phyloP scores from a whole-genome alignment of 2,797 vertebrate genomes.

The Ciconia nigra region DNA sequence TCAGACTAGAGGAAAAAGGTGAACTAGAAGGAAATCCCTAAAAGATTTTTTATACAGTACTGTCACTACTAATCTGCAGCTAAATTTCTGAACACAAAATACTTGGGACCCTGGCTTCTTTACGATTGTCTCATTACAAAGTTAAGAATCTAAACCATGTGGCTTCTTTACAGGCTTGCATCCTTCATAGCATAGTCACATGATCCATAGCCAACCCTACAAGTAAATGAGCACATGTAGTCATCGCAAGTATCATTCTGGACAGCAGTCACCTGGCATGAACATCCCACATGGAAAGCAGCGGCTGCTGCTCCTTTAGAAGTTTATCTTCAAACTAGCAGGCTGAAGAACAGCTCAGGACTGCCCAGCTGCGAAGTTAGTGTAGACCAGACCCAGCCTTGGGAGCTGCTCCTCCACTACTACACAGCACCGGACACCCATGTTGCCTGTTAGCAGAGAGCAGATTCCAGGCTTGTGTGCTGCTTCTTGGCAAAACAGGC shows the following conservation, averaged over 20 bases:
- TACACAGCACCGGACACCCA: background rate
- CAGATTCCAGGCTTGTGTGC: background rate
- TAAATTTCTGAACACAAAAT: background rate
- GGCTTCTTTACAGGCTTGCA: background rate
- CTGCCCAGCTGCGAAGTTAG: background rate
- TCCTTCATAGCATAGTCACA: background rate
- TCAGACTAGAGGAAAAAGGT: background rate
- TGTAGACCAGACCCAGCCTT: background rate
- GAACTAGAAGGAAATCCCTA: background rate
- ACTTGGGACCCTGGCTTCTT: background rate
- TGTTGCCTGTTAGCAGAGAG: fast-evolving
- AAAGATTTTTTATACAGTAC: background rate
- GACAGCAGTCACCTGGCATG: background rate
- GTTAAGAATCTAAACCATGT: background rate
- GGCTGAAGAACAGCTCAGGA: background rate
- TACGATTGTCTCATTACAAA: background rate
- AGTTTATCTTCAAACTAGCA: background rate
- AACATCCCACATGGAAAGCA: background rate
- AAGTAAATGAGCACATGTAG: background rate
- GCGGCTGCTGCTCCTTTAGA: background rate
- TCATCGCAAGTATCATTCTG: background rate
- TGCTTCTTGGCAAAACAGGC: background rate
- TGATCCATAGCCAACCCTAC: background rate
- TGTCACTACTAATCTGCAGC: background rate
- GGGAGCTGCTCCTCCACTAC: background rate